Evolutionary conservation across 2,797 vertebrate genomes (phyloP), one percentile per base, ranked within the genome.

Genomic region (Microcaecilia unicolor): DNA sequence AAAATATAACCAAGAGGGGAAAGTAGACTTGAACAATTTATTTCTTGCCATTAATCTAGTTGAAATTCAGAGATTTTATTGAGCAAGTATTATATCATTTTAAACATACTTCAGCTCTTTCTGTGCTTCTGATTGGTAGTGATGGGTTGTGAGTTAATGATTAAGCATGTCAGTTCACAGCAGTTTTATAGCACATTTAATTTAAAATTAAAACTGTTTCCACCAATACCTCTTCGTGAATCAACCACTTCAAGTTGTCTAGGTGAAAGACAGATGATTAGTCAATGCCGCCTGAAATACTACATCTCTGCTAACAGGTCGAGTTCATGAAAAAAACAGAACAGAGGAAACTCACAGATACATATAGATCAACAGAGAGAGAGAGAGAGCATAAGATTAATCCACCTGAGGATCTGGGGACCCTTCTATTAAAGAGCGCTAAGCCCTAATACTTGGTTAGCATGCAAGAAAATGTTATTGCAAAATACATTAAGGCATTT

Each of bases 141-240:
- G 61, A 71, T 67, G 48, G 50, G 43, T 48, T 57, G 43, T 54
- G 60, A 56, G 48, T 55, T 57, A 50, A 44, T 60, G 64, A 74
- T 36, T 52, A 51, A 76, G 51, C 55, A 61, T 56, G 63, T 54
- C 55, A 64, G 64, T 64, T 66, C 53, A 30, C 37, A 65, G 53
- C 48, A 71, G 49, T 51, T 74, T 76, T 72, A 70, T 48, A 51
- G 50, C 53, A 51, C 31, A 52, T 38, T 60, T 70, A 51, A 66
- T 79, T 75, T 73, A 66, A 66, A 72, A 70, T 59, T 59, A 60
- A 73, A 73, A 44, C 26, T 43, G 47, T 49, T 59, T 45, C 58
- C 56, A 63, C 31, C 35, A 34, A 55, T 34, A 38, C 31, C 41
- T 51, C 58, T n/a, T n/a, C n/a, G n/a, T n/a, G n/a, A n/a, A 64